Base-by-base conservation (phyloP, 2,888 invertebrate genomes). In the Dastarcus helophoroides region DNA sequence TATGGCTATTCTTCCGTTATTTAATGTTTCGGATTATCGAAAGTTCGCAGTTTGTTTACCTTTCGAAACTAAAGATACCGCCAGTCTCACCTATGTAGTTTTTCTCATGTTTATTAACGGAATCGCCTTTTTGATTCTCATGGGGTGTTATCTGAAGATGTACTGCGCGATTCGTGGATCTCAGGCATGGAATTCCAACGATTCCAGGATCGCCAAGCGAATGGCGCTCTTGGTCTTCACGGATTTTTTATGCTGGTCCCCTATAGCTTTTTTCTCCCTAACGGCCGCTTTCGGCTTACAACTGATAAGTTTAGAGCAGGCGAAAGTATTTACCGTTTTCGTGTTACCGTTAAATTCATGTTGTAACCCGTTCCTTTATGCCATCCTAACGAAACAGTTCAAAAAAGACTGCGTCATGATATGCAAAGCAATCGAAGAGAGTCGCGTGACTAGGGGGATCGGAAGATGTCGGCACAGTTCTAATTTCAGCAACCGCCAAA, bases 211-310 rank as follows among this genome's bases (percentile, higher is more conserved):
- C 46, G 94, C 95, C 23, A 93, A 93, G 60, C 71, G 93, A 22
- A 95, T 95, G 94, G 93, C 95, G 1, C 64, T 97, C 23, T 69
- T 97, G 33, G 94, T 97, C 2, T 93, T 94, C 60, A 97, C 95
- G 0, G 95, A 97, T 61, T 90, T 97, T 54, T 68, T 94, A 26
- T 97, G 95, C 65, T 97, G 95, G 95, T 89, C 93, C 3, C 97
- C 97, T 0, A 93, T 95, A 40, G 90, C 95, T 2, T 90, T 95
- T 63, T 89, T 91, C 59, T 85, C 93, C 4, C 68, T 95, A 19
- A 90, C 93, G 0, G 93, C 95, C 10, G 84, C 91, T 4, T 86
- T 91, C 56, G 94, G 94, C 6, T 67, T 82, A 41, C 89, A 86
- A 38, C 67, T 95, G 27, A 85, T 97, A 14, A 85, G 88, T 2